phyloP scores from a whole-genome alignment of 2,113 vertebrate genomes.

The Craseonycteris thonglongyai region DNA sequence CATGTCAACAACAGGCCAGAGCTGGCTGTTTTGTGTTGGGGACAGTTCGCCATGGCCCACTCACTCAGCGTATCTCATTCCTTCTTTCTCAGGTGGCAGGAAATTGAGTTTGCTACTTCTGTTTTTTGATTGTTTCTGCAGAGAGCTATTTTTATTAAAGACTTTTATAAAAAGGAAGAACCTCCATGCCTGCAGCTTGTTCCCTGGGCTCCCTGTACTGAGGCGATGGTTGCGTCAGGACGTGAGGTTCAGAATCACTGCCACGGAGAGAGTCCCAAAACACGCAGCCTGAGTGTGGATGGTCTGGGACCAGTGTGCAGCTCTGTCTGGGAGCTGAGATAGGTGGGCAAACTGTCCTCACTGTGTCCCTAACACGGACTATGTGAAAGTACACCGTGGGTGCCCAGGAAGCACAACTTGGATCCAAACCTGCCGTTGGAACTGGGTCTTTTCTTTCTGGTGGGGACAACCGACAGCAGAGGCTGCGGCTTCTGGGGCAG shows the following conservation, averaged over 20 bases:
- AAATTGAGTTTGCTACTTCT: background rate
- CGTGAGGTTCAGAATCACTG: background rate
- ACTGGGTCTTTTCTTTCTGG: background rate
- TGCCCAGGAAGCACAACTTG: background rate
- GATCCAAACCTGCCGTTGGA: background rate
- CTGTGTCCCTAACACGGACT: background rate
- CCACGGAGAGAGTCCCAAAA: background rate
- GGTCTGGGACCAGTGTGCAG: background rate
- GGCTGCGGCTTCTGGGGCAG: background rate
- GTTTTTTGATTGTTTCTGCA: background rate
- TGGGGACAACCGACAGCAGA: background rate
- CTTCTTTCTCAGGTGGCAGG: background rate
- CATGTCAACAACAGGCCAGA: background rate
- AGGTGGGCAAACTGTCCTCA: background rate
- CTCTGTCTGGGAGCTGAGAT: background rate
- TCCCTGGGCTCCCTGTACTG: background rate
- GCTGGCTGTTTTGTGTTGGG: fast-evolving
- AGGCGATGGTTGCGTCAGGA: background rate
- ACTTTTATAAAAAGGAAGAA: constrained; percentile 27
- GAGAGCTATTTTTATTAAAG: constrained; percentile 72
- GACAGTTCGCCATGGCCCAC: fast-evolving
- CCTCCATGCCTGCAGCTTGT: background rate
- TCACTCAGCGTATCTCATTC: background rate
- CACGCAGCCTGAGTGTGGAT: fast-evolving
- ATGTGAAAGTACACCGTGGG: too few relatives aligned